Evolutionary conservation across 2,888 invertebrate genomes (phyloP), one percentile per base, ranked within the genome.

Genomic region (Lepeophtheirus nordmannii): DNA sequence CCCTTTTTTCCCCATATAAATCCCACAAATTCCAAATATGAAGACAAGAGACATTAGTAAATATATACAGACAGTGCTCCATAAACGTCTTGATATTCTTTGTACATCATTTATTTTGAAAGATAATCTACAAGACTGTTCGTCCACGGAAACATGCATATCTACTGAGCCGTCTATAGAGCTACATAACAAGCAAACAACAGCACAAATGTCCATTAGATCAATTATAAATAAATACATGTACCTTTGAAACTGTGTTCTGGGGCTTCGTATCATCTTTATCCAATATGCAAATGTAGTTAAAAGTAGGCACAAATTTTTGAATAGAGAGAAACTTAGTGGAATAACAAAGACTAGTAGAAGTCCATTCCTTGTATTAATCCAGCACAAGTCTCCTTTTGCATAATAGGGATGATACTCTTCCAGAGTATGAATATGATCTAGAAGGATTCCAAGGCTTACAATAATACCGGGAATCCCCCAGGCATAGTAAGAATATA

Each of bases 401-500:
- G 63, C 63, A 38, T 63, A 63, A 14, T 63, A n/a, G 14, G 63
- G 63, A 23, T 38, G 22, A 38, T 53, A 53, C 5, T 53, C 22
- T n/a, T 38, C 20, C n/a, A 63, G 38, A n/a, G 23, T 11, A 8
- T 63, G n/a, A 14, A 56, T n/a, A 1, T 53, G 11, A 22, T 22
- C 56, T n/a, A n/a, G 22, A 9, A 56, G 12, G 30, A 46, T 41
- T 5, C 63, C 63, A 53, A 41, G n/a, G 22, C 23, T 56, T 23
- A 63, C 63, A 12, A 63, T 46, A 20, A 63, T 17, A 1, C 41
- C 37, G 10, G 63, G 63, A 30, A 63, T 30, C 30, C 63, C 63
- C 63, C 63, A 63, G 30, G 63, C 63, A 38, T 53, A 53, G 37
- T 53, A 56, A 14, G 63, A 63, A 63, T 63, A 63, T 3, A 56